Base-by-base conservation (phyloP, 2,113 vertebrate species). In the Corynorhinus townsendii region DNA sequence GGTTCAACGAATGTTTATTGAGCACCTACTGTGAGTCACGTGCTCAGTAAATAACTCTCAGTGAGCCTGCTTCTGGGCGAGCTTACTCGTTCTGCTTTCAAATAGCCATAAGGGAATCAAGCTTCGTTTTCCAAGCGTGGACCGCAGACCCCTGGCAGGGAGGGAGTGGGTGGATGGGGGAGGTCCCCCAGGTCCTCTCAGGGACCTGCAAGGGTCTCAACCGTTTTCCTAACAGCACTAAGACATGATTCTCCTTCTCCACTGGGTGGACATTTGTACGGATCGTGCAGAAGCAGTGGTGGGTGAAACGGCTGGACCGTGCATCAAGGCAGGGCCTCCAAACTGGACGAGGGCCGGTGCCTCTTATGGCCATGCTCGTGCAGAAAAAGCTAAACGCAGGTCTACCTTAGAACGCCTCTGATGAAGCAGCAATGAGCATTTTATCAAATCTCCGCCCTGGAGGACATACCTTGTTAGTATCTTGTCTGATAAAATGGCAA, bases 1-100 rank as follows among this genome's bases (percentile, higher is more conserved):
- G 75, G 43, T 56, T 69, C 40, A n/a, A 43, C 54, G 30, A 26
- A 7, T 22, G 52, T 69, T 76, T 72, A 38, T 20, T 64, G 73
- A 86, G n/a, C 56, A 59, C 47, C 72, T 56, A 40, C 62, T 84
- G 28, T 64, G 79, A 84, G 38, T 54, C 73, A 43, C 38, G 75
- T 20, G 38, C 49, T 79, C 77, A 84, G 15, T 68, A 59, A 80
- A n/a, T 77, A 94, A 22, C 73, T 91, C 71, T 33, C n/a, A 71
- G 3, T n/a, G 79, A 92, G 9, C 56, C 79, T 75, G 35, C 52
- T 83, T 45, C 69, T 24, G 12, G 30, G 47, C 15, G 43, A 62
- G 26, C 72, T 89, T 54, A 17, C 79, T 40, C 87, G 28, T 76
- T 87, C n/a, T 30, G 28, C 47, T 80, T 85, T 81, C 75, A 11